Evolutionary conservation across 2,888 invertebrate genomes (phyloP).

Genomic region (Netelia inedita): DNA sequence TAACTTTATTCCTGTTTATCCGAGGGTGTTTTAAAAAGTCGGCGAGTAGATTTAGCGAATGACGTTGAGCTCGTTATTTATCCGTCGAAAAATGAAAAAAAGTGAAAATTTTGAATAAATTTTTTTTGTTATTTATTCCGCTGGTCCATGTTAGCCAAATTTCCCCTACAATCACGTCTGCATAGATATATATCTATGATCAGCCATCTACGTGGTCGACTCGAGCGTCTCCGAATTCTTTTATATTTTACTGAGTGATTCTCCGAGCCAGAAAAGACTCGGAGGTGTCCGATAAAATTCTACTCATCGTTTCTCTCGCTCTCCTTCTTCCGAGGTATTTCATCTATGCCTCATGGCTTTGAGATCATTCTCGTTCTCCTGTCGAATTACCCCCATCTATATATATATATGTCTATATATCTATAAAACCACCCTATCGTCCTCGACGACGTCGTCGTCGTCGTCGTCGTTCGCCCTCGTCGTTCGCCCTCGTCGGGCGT

Average conservation of each 20-base stretch:
- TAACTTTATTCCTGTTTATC: too few relatives aligned
- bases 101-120: too few relatives aligned
- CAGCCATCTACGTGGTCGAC: conserved; percentile 8
- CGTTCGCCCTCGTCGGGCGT: conserved; percentile 7
- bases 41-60: too few relatives aligned
- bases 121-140: too few relatives aligned
- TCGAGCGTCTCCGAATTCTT: conserved; percentile 6
- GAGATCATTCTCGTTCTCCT: conserved; percentile 47
- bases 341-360: conserved; percentile 47
- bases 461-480: neutral
- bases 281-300: conserved; percentile 61
- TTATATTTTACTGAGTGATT: conserved; percentile 28
- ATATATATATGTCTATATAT: neutral
- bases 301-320: conserved; percentile 35
- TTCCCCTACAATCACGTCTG: neutral
- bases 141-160: neutral
- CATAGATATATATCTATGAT: conserved; percentile 1
- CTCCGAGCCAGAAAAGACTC: conserved; percentile 4
- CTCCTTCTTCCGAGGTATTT: conserved; percentile 48
- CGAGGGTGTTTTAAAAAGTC: too few relatives aligned
- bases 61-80: too few relatives aligned
- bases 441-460: neutral
- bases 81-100: too few relatives aligned
- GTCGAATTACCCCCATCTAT: neutral
- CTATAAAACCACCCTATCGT: neutral